Evolutionary conservation across 2,113 vertebrate species (phyloP).

Genomic region (Dendrocopos noguchii): DNA sequence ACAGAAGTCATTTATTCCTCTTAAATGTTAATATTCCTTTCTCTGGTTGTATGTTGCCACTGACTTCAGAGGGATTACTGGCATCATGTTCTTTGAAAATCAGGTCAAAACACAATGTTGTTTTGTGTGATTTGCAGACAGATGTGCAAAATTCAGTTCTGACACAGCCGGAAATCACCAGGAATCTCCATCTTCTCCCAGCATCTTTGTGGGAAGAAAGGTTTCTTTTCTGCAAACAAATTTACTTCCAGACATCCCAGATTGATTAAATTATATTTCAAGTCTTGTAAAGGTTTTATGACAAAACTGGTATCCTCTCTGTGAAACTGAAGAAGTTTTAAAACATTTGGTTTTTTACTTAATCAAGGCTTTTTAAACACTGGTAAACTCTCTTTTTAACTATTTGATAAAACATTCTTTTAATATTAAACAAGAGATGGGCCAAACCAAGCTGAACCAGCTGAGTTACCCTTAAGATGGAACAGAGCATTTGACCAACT

Average conservation of each 20-base stretch:
- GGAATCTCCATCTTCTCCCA: background rate
- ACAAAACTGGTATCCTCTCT: background rate
- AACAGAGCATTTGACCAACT: background rate
- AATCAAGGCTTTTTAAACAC: background rate
- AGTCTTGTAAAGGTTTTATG: background rate
- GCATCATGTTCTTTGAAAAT: background rate
- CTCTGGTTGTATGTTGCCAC: background rate
- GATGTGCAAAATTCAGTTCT: constrained; percentile 7
- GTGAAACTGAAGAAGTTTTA: background rate
- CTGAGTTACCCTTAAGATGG: background rate
- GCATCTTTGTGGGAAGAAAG: background rate
- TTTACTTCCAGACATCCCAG: background rate
- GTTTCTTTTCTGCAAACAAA: background rate
- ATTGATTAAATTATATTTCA: background rate
- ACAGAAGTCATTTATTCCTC: background rate
- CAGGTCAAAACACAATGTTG: background rate
- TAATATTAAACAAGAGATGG: background rate
- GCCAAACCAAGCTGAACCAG: background rate
- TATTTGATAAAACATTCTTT: background rate
- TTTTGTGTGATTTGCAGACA: background rate
- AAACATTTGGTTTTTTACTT: background rate
- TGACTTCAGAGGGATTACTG: background rate
- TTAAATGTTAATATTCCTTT: background rate
- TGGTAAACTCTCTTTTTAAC: background rate
- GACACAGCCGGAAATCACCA: background rate